phyloP scores from a whole-genome alignment of 2,797 vertebrate species.

The Melanogrammus aeglefinus region DNA sequence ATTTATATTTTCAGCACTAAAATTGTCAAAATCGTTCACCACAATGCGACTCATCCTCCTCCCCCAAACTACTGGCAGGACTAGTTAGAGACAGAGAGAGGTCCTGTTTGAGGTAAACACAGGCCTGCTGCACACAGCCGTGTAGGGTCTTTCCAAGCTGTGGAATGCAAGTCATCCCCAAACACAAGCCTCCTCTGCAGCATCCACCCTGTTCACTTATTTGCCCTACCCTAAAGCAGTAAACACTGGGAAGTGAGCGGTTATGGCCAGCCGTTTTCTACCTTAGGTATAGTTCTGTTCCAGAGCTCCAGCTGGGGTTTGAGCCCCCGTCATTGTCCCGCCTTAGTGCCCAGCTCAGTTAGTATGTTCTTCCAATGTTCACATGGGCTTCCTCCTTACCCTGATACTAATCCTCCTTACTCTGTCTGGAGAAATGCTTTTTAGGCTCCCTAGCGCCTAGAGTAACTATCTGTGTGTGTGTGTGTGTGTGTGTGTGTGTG shows the following conservation, averaged over 20 bases:
- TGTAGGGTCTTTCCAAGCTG: background rate
- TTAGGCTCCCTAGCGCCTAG: background rate
- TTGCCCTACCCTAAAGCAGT: background rate
- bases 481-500: constrained; percentile 5
- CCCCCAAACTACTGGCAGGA: background rate
- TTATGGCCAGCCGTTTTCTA: background rate
- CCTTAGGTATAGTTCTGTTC: background rate
- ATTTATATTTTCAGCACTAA: background rate
- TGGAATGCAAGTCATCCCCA: background rate
- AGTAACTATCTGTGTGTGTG: background rate
- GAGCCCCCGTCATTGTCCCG: background rate
- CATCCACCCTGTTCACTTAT: background rate
- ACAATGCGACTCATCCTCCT: background rate
- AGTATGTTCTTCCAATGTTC: background rate
- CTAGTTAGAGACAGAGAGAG: background rate
- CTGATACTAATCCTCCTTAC: background rate
- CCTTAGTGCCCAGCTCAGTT: background rate
- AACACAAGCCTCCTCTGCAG: background rate
- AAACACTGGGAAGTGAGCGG: background rate
- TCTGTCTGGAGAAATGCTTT: background rate
- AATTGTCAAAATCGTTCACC: background rate
- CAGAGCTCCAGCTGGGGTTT: background rate
- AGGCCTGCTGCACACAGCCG: background rate
- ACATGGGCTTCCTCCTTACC: background rate
- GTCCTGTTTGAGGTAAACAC: background rate